phyloP scores from a whole-genome alignment of 2,797 vertebrate genomes.

The Bufotes viridis region DNA sequence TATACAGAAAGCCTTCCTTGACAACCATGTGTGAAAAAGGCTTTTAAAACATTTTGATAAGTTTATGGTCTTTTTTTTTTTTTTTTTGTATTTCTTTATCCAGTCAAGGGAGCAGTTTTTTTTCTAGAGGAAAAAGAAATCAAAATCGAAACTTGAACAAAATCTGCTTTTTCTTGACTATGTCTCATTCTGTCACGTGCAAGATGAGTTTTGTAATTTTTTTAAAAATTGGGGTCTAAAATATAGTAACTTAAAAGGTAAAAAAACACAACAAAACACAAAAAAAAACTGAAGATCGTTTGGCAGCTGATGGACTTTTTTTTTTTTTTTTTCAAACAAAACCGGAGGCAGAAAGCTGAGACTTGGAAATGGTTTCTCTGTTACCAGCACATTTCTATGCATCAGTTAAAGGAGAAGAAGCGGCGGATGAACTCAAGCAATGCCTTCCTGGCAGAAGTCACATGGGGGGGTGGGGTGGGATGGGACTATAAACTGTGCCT shows the following conservation, averaged over 20 bases:
- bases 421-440: conserved; percentile 66
- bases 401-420: conserved; percentile 72
- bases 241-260: conserved; percentile 53
- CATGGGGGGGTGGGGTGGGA: conserved; percentile 66
- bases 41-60: conserved; percentile 80
- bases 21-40: conserved; percentile 75
- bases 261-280: conserved; percentile 42
- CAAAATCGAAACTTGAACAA: conserved; percentile 80
- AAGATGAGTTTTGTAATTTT: conserved; percentile 73
- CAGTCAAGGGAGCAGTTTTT: conserved; percentile 80
- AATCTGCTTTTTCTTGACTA: conserved; percentile 80
- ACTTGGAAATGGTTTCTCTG: conserved; percentile 75
- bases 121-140: conserved; percentile 74
- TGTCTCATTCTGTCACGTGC: conserved; percentile 82
- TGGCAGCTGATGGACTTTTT: conserved; percentile 78
- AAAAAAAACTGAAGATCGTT: conserved; percentile 69
- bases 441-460: conserved; percentile 81
- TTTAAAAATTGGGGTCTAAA: conserved; percentile 73
- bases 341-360: conserved; percentile 75
- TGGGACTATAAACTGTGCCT: conserved; percentile 86
- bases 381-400: conserved; percentile 85
- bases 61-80: conserved; percentile 75
- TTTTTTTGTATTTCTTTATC: conserved; percentile 77
- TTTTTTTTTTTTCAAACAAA: conserved; percentile 68
- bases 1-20: conserved; percentile 73